These are phyloP conservation scores for Hirundo rustica DNA, from an alignment of 2,797 vertebrate species.

Conservation along the genomic window DNA sequence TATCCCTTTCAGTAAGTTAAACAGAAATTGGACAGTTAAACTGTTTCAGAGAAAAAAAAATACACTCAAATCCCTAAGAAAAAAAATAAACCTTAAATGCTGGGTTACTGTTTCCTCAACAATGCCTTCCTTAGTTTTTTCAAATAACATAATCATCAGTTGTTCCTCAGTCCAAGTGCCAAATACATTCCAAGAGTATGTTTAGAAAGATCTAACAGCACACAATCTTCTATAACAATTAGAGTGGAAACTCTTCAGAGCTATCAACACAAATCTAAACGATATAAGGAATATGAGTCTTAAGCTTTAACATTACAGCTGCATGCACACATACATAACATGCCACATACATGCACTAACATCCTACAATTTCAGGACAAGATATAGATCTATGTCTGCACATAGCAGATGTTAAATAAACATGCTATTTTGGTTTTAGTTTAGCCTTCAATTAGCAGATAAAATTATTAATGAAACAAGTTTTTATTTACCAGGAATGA, in stretches of 20 bases:
- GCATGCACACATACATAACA: neutral
- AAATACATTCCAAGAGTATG: constrained; percentile 17
- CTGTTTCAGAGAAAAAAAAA: neutral
- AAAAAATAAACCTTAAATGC: constrained; percentile 22
- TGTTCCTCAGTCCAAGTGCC: neutral
- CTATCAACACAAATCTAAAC: neutral
- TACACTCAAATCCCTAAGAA: neutral
- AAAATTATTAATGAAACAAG: constrained; percentile 64
- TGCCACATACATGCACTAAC: constrained; percentile 24
- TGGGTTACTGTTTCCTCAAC: neutral
- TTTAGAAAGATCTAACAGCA: constrained; percentile 6
- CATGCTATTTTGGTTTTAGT: neutral
- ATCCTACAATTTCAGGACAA: neutral
- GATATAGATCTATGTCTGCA: neutral
- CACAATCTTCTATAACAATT: neutral
- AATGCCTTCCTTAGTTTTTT: constrained; percentile 12
- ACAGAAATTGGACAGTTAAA: neutral
- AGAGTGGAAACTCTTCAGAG: neutral
- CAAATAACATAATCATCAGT: constrained; percentile 6
- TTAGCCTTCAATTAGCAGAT: constrained; percentile 20
- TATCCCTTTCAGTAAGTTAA: neutral
- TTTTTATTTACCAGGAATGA: constrained; percentile 86
- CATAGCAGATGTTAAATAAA: neutral
- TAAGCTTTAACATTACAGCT: neutral
- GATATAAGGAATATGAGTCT: neutral